These are phyloP conservation scores for Hypothenemus hampei DNA, from an alignment of 1,140 invertebrate species.

Conservation along the genomic window DNA sequence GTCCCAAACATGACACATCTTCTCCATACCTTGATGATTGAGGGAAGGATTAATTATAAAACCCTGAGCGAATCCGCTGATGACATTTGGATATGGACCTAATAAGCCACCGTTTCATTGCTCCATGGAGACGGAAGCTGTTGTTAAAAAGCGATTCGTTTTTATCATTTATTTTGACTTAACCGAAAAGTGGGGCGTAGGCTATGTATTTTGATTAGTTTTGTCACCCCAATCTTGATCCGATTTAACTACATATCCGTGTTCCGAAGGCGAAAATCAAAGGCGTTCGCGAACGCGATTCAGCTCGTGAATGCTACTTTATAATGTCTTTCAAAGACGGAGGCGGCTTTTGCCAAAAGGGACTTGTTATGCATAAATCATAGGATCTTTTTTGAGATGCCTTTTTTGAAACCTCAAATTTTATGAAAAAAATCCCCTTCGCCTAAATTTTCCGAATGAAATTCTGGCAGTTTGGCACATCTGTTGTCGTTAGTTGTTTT, in stretches of 20 bases:
- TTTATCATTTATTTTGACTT: constrained; percentile 21
- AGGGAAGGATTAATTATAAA: too few species aligned
- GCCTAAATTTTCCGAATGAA: constrained; percentile 20
- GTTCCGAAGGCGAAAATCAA: constrained; percentile 22
- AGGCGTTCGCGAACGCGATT: constrained; percentile 22
- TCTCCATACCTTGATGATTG: too few species aligned
- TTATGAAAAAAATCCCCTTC: constrained; percentile 7
- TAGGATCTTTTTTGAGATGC: constrained; percentile 21
- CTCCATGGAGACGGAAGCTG: too few species aligned
- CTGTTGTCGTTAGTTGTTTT: constrained; percentile 17
- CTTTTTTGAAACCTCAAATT: constrained; percentile 19
- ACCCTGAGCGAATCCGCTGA: too few species aligned
- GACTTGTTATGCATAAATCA: constrained; percentile 30
- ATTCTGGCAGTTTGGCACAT: constrained; percentile 19
- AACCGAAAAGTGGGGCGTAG: constrained; percentile 13
- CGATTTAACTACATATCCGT: constrained; percentile 18
- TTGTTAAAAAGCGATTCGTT: too few species aligned
- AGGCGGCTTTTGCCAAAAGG: constrained; percentile 24
- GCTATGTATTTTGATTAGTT: constrained; percentile 27
- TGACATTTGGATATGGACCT: too few species aligned
- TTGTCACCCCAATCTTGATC: constrained; percentile 19
- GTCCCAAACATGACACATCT: constrained; percentile 22
- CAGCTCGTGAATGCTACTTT: constrained; percentile 27
- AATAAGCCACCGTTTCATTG: too few species aligned
- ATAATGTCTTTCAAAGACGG: constrained; percentile 28